These are phyloP conservation scores for Oncopeltus fasciatus DNA, from an alignment of 1,140 invertebrate species.

Conservation along the genomic window DNA sequence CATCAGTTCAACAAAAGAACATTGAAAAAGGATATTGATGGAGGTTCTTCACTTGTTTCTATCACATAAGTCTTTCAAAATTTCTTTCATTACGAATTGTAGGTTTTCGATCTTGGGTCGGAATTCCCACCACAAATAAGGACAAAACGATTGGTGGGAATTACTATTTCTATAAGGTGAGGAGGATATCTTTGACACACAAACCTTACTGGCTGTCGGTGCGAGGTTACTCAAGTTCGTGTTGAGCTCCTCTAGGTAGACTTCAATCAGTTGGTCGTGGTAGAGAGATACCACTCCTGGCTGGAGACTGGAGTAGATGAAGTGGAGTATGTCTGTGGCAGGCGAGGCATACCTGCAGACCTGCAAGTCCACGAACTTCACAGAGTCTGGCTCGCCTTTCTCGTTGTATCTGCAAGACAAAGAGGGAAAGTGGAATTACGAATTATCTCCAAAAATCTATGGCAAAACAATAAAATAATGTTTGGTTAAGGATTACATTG, in stretches of 20 bases:
- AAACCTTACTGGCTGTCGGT: slow-evolving; percentile 1
- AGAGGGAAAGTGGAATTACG: neutral
- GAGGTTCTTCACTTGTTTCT: no score
- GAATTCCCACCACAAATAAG: no score
- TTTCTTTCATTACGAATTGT: no score
- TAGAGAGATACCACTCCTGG: slow-evolving; percentile 32
- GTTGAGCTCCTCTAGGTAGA: slow-evolving; percentile 38
- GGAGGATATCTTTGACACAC: neutral
- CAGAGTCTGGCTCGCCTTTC: slow-evolving; percentile 20
- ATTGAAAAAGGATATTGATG: no score
- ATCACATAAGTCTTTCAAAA: no score
- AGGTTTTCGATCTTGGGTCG: no score
- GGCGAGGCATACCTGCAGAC: slow-evolving; percentile 29
- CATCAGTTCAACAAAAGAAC: no score
- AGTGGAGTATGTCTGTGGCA: slow-evolving; percentile 31
- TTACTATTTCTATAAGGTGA: no score
- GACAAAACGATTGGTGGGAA: no score
- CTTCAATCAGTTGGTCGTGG: slow-evolving; percentile 33
- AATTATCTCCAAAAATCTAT: no score
- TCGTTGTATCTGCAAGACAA: slow-evolving; percentile 20
- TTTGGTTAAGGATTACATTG: no score
- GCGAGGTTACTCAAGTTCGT: slow-evolving; percentile 12
- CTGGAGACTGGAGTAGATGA: slow-evolving; percentile 34
- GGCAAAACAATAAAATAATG: no score
- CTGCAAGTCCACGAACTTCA: slow-evolving; percentile 34